Evolutionary conservation across 1,140 invertebrate species (phyloP).

Genomic region (Ceratosolen fusciceps): DNA sequence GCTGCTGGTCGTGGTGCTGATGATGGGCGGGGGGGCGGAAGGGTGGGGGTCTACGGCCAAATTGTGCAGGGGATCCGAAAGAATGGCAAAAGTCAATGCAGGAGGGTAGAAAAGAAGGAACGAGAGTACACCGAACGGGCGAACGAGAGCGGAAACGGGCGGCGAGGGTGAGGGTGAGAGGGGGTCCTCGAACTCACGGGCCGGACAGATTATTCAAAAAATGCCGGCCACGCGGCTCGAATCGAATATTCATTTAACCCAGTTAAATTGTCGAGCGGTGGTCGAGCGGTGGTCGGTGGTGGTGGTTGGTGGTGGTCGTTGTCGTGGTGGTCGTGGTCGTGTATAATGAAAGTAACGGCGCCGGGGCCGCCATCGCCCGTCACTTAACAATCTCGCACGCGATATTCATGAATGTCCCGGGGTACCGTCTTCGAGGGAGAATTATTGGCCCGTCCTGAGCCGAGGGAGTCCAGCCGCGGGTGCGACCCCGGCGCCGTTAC

Average conservation of each 20-base stretch:
- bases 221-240: not conserved
- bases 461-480: conserved; percentile 14
- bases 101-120: not conserved
- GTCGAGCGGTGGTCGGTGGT: no score
- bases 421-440: conserved; percentile 34
- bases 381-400: conserved; percentile 54
- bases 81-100: no score
- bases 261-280: conserved; percentile 47
- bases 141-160: no score
- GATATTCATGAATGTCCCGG: conserved; percentile 60
- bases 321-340: no score
- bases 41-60: no score
- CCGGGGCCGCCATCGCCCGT: conserved; percentile 21
- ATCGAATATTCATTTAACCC: conserved; percentile 54
- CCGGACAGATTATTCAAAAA: not conserved
- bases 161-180: no score
- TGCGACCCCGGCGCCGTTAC: not conserved
- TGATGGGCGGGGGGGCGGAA: no score
- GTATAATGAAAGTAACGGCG: conserved; percentile 27
- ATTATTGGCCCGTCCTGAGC: conserved; percentile 25
- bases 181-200: not conserved
- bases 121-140: not conserved
- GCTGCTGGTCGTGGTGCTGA: no score
- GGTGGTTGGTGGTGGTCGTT: no score
- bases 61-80: no score